A percentile compares a stretch with the other conserved stretches of the same genome.
These are phyloP conservation scores for Notodonta ziczac DNA, from an alignment of 2,888 invertebrate species.

Conservation along the genomic window DNA sequence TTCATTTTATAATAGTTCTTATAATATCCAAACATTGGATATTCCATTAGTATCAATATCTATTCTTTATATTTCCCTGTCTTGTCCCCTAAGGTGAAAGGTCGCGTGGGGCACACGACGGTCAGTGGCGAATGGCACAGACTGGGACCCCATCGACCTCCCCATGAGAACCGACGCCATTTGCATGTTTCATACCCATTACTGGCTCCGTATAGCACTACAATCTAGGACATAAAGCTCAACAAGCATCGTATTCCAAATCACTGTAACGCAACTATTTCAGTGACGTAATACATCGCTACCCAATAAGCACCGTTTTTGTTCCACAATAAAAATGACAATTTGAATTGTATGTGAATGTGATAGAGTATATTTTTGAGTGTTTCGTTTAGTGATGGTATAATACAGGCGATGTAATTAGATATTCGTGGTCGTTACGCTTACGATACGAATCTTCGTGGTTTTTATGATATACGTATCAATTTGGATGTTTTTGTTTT, in stretches of 20 bases:
- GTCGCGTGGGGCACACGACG: constrained; percentile 76
- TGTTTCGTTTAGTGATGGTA: constrained; percentile 17
- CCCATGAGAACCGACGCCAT: constrained; percentile 28
- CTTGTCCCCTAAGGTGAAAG: constrained; percentile 77
- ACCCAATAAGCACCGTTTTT: constrained; percentile 18
- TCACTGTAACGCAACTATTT: constrained; percentile 11
- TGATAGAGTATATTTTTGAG: constrained; percentile 14
- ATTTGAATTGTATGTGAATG: constrained; percentile 8
- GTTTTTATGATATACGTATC: constrained; percentile 27
- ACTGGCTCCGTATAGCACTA: constrained; percentile 12
- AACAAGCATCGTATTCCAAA: constrained; percentile 27
- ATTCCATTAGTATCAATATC: constrained; percentile 8
- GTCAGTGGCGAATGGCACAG: constrained; percentile 79
- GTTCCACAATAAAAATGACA: not conserved
- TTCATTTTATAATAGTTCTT: too few relatives aligned
- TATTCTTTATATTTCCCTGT: constrained; percentile 49
- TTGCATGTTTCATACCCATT: constrained; percentile 15
- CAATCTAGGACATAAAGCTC: not conserved
- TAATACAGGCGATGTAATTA: constrained; percentile 44
- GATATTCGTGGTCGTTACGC: constrained; percentile 41
- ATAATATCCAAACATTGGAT: not conserved
- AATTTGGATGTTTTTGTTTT: constrained; percentile 20
- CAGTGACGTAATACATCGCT: constrained; percentile 15
- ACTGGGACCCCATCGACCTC: constrained; percentile 58
- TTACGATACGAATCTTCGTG: constrained; percentile 44